Evolutionary conservation across 2,797 vertebrate species (phyloP).

Genomic region (Acanthis flammea): DNA sequence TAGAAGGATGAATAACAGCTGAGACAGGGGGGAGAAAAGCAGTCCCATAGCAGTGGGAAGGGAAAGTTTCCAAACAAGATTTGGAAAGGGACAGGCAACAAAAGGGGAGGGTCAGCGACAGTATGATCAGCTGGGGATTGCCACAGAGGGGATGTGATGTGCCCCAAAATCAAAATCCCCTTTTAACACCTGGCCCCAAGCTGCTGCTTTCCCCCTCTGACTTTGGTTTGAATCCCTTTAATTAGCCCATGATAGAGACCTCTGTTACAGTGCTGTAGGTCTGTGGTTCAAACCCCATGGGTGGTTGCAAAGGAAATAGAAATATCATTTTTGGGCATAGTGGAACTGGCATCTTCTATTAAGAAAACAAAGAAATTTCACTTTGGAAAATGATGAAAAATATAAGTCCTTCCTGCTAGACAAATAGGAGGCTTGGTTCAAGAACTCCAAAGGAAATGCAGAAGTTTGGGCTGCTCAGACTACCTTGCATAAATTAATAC

Average conservation of each 20-base stretch:
- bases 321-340: neutral
- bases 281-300: constrained; percentile 8
- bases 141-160: fast-evolving
- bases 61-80: neutral
- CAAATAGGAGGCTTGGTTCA: neutral
- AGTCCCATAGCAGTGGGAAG: fast-evolving
- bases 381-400: neutral
- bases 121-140: neutral
- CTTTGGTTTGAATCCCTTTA: neutral
- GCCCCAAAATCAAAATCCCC: neutral
- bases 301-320: constrained; percentile 22
- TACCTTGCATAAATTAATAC: neutral
- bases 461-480: neutral
- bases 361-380: constrained; percentile 31
- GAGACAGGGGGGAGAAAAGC: neutral
- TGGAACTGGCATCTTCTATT: neutral
- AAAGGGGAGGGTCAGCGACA: neutral
- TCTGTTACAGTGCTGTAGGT: constrained; percentile 44
- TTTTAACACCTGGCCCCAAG: neutral
- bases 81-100: neutral
- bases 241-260: neutral
- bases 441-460: neutral
- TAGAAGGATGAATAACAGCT: constrained; percentile 11
- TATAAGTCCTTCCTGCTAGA: neutral
- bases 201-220: neutral